Percentiles rank a stretch among this genome's conserved stretches.
These are phyloP conservation scores for Cryptocephalus moraei DNA, from an alignment of 2,888 invertebrate species.

Conservation along the genomic window DNA sequence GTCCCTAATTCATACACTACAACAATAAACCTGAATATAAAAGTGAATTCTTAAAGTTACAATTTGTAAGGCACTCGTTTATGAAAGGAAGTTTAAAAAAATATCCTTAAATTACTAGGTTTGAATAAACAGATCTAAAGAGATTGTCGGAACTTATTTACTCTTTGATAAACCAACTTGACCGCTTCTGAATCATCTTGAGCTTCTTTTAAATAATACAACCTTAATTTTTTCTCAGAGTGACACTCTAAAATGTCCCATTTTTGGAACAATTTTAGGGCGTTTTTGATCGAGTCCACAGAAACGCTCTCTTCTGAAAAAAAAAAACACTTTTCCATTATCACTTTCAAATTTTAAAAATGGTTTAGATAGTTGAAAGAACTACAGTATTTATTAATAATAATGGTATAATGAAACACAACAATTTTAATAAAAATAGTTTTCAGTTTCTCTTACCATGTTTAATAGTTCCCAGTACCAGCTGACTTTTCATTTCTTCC, in stretches of 20 bases:
- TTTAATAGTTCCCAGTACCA: slow-evolving; percentile 41
- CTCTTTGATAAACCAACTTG: slow-evolving; percentile 24
- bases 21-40: no score
- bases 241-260: slow-evolving; percentile 65
- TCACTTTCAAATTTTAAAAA: no score
- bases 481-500: slow-evolving; percentile 52
- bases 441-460: slow-evolving; percentile 13
- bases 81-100: neutral
- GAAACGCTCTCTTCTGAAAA: slow-evolving; percentile 76
- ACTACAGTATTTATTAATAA: no score
- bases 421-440: slow-evolving; percentile 10
- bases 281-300: slow-evolving; percentile 77
- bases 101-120: neutral
- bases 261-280: slow-evolving; percentile 68
- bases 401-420: no score
- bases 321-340: neutral
- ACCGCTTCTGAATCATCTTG: slow-evolving; percentile 30
- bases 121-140: neutral
- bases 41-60: neutral
- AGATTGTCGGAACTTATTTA: slow-evolving; percentile 28
- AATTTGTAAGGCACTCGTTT: neutral
- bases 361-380: no score
- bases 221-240: slow-evolving; percentile 31
- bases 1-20: no score
- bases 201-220: slow-evolving; percentile 32